Conservation (phyloP, 2,888 invertebrate genomes). For the Ophion ellenae region DNA sequence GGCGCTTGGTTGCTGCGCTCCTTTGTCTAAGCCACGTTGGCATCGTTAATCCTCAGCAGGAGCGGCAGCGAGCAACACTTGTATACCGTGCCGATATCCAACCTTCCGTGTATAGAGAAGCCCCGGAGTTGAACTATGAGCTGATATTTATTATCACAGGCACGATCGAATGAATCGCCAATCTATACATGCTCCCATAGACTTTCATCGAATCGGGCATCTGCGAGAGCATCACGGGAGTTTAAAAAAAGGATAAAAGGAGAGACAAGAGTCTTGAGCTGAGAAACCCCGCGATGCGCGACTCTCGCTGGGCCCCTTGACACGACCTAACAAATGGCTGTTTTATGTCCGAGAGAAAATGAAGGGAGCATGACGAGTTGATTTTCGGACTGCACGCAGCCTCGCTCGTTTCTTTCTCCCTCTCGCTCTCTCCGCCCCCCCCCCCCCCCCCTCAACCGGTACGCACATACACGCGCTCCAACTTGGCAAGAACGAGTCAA, state of each 20-base stretch:
- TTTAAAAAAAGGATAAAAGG: conserved; percentile 62
- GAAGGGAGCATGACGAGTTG: conserved; percentile 83
- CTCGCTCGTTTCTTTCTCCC: conserved; percentile 33
- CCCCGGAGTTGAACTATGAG: conserved; percentile 52
- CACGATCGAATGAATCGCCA: conserved; percentile 83
- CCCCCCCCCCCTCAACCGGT: conserved; percentile 12
- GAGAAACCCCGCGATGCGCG: conserved; percentile 81
- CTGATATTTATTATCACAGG: conserved; percentile 78
- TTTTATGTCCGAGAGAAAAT: conserved; percentile 83
- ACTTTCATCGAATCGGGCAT: conserved; percentile 70
- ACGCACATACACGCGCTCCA: conserved; percentile 62
- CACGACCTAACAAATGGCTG: conserved; percentile 83
- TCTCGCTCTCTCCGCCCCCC: conserved; percentile 11
- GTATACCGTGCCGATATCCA: conserved; percentile 28
- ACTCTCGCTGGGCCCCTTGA: conserved; percentile 74
- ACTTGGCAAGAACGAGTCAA: conserved; percentile 50
- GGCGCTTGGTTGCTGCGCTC: conserved; percentile 46
- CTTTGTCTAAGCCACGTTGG: conserved; percentile 46
- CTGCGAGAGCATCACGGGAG: conserved; percentile 35
- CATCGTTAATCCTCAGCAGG: conserved; percentile 55
- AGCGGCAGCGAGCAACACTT: conserved; percentile 42
- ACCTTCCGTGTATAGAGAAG: conserved; percentile 41
- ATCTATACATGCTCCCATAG: conserved; percentile 80
- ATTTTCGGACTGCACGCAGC: conserved; percentile 80
- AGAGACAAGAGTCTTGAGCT: conserved; percentile 63